These are phyloP conservation scores for Campylorhamphus procurvoides DNA, from an alignment of 2,113 vertebrate genomes.

Conservation along the genomic window DNA sequence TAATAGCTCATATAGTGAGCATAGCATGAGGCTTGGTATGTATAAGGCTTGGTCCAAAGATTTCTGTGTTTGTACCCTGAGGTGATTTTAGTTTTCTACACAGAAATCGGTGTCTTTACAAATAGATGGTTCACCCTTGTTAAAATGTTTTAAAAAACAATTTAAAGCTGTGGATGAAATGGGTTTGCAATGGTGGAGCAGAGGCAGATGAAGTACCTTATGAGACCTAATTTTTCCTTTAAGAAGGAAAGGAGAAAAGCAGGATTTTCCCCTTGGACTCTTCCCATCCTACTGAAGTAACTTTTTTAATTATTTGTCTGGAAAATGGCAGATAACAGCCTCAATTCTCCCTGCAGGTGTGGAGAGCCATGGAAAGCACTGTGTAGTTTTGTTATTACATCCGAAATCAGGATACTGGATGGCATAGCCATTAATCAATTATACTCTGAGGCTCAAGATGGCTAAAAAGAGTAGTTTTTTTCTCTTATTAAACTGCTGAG, in stretches of 20 bases:
- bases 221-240: not conserved
- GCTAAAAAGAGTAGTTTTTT: not conserved
- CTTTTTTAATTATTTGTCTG: not conserved
- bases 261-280: not conserved
- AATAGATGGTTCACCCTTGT: not conserved
- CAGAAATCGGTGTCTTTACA: not conserved
- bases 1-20: not conserved
- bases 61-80: not conserved
- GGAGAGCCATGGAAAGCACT: not conserved
- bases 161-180: not conserved
- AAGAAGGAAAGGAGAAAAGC: not conserved
- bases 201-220: not conserved
- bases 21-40: not conserved
- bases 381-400: not conserved
- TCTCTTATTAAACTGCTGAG: conserved; percentile 1
- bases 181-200: accelerated
- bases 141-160: not conserved
- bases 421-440: not conserved
- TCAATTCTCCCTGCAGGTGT: not conserved
- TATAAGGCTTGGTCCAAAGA: not conserved
- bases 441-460: not conserved
- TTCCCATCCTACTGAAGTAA: not conserved
- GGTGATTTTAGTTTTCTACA: not conserved
- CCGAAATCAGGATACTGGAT: not conserved
- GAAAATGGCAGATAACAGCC: not conserved